Base-by-base conservation (phyloP, 2,888 invertebrate genomes). In the Nezara viridula region DNA sequence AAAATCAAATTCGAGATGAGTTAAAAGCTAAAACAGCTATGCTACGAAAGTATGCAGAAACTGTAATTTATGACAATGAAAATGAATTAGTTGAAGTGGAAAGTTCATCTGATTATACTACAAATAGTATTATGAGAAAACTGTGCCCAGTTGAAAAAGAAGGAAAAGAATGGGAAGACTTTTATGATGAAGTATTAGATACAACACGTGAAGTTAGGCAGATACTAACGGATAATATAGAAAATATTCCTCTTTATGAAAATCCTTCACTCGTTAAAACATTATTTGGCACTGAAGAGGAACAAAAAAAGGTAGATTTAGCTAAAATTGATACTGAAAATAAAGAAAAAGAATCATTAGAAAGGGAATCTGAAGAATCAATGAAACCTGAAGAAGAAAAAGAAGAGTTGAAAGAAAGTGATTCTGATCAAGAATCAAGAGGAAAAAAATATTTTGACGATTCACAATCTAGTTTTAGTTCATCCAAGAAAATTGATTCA, bases 41-140 rank as follows among this genome's bases (percentile, higher is more conserved):
- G 14, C 40, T 81, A 16, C 21, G 81, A 44, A 81, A 81, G 14
- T 81, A 44, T 44, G 81, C 81, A 40, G 81, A 81, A 81, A 81
- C 44, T 81, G 81, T 81, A 81, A 81, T 81, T n/a, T 81, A 81
- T 81, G 44, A 81, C 16, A 81, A 81, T 9, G n/a, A 81, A 81
- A n/a, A 47, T 81, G 44, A 81, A n/a, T 81, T 81, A 5, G 44
- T 81, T 16, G 81, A 81, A 81, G 81, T 47, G 14, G 81, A 81
- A 44, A 81, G 44, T 47, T 40, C 81, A 14, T 81, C 81, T 81
- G 47, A 81, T 81, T 44, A 44, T 16, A n/a, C 44, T 1, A 12
- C 12, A n/a, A 40, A 81, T 24, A 81, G 24, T 47, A 16, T n/a
- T n/a, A 81, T 81, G 81, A 81, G 44, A 44, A 40, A n/a, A n/a